Evolutionary conservation across 2,797 vertebrate species (phyloP).

Genomic region (Lepilemur septentrionalis): DNA sequence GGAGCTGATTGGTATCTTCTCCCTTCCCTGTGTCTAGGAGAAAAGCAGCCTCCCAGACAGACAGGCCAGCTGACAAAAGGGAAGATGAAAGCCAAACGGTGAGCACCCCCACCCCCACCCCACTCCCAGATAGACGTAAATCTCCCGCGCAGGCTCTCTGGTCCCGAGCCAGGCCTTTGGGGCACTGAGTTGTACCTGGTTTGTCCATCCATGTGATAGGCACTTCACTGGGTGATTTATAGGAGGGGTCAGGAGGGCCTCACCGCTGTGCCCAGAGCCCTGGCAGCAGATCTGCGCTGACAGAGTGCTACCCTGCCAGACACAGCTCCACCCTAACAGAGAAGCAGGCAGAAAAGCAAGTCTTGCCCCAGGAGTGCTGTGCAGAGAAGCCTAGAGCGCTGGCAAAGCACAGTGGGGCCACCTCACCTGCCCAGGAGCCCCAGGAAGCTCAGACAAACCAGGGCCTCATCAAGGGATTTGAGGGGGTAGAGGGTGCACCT

Average conservation of each 20-base stretch:
- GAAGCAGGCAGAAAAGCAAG: background rate
- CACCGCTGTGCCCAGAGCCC: background rate
- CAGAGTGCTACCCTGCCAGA: background rate
- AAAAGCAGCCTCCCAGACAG: constrained; percentile 96
- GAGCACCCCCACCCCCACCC: constrained; percentile 71
- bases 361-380: rapidly evolving
- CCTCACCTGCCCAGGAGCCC: background rate
- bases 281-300: background rate
- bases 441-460: background rate
- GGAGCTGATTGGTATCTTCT: constrained; percentile 56
- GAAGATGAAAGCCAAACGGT: constrained; percentile 97
- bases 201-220: rapidly evolving
- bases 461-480: background rate
- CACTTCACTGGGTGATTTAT: rapidly evolving
- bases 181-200: background rate
- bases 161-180: background rate
- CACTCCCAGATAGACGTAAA: rapidly evolving
- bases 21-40: constrained; percentile 87
- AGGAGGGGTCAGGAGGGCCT: background rate
- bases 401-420: background rate
- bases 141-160: background rate
- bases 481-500: background rate
- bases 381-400: too few relatives aligned
- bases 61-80: constrained; percentile 94
- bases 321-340: rapidly evolving